These are phyloP conservation scores for Rhogogaster chlorosoma DNA, from an alignment of 2,888 invertebrate genomes.

Conservation along the genomic window DNA sequence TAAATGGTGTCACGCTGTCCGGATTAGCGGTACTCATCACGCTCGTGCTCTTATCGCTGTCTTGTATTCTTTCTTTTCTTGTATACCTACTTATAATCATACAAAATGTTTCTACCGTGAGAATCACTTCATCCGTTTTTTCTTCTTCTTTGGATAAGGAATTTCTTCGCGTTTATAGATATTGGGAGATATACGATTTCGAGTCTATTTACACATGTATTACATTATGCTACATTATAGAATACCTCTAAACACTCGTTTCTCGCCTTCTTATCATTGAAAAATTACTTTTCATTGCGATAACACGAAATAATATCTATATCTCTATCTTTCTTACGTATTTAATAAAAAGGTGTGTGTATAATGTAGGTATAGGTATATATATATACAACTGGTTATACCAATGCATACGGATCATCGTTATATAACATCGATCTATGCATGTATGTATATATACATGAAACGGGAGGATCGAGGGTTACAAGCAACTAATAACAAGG, in stretches of 20 bases:
- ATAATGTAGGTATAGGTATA: not conserved
- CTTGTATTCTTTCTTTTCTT: not conserved
- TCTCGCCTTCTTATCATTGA: not conserved
- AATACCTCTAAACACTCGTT: not conserved
- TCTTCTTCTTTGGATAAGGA: not conserved
- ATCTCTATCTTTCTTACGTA: not conserved
- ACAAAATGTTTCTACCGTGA: not conserved
- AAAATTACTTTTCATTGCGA: conserved; percentile 13
- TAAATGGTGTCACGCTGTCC: conserved; percentile 30
- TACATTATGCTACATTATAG: not conserved
- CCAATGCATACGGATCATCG: not conserved
- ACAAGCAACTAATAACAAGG: not conserved
- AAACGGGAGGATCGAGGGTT: not conserved
- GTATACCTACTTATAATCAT: not conserved
- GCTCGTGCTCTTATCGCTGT: not conserved
- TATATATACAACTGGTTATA: not conserved
- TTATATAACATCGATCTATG: conserved; percentile 23
- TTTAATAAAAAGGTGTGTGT: not conserved
- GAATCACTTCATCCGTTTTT: not conserved
- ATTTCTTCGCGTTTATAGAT: not conserved
- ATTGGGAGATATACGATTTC: not conserved
- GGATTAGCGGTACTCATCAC: conserved; percentile 12
- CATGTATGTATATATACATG: too few species aligned
- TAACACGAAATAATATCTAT: conserved; percentile 27
- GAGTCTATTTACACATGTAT: not conserved